Evolutionary conservation across 1,140 invertebrate genomes (phyloP).

Genomic region (Drosophila elegans): DNA sequence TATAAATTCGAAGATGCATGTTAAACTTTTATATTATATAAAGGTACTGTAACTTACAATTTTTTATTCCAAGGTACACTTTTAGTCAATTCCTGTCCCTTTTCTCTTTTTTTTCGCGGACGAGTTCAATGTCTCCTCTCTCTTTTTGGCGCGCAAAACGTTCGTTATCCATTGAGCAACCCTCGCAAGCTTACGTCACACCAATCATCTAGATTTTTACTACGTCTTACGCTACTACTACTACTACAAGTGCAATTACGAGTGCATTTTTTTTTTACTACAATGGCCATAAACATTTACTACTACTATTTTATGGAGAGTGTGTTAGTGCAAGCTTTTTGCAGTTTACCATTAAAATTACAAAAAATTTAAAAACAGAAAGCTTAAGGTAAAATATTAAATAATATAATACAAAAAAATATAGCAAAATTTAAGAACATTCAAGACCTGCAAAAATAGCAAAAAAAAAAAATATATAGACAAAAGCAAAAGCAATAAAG

Average conservation of each 20-base stretch:
- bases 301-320: constrained; percentile 8
- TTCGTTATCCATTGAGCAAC: constrained; percentile 43
- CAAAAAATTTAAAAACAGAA: constrained; percentile 1
- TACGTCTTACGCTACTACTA: constrained; percentile 44
- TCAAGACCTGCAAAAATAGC: not conserved
- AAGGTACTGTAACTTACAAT: too few relatives aligned
- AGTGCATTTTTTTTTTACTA: constrained; percentile 16
- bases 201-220: constrained; percentile 39
- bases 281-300: constrained; percentile 7
- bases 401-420: not conserved
- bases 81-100: not conserved
- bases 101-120: not conserved
- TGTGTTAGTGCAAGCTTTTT: constrained; percentile 24
- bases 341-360: not conserved
- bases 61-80: not conserved
- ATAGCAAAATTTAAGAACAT: not conserved
- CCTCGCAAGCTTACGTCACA: constrained; percentile 43
- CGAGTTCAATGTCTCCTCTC: constrained; percentile 59
- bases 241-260: constrained; percentile 20
- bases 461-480: not conserved
- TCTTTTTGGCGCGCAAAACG: constrained; percentile 53
- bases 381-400: not conserved
- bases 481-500: constrained; percentile 22
- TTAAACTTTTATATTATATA: too few relatives aligned
- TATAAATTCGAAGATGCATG: too few relatives aligned